Evolutionary conservation across 2,797 vertebrate species (phyloP).

Genomic region (Geotrypetes seraphini): DNA sequence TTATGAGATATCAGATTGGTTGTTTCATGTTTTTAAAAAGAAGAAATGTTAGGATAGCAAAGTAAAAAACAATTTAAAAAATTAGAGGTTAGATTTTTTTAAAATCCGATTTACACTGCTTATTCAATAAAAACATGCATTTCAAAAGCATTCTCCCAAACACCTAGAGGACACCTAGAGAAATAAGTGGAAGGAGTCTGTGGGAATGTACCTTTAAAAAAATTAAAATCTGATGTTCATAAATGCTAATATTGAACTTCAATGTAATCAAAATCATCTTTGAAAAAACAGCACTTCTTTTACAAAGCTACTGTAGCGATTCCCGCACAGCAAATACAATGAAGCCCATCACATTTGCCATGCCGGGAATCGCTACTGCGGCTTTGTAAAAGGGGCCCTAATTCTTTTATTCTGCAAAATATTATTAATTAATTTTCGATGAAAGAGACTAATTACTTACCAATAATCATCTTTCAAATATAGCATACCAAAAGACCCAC

Average conservation of each 20-base stretch:
- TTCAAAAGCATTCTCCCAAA: background rate
- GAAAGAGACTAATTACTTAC: too few species aligned
- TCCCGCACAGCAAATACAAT: too few species aligned
- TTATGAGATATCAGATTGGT: background rate
- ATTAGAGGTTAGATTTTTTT: background rate
- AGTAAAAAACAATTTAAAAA: background rate
- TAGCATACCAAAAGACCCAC: too few species aligned
- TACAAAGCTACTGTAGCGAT: too few species aligned
- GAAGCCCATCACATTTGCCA: too few species aligned
- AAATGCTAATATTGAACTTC: constrained; percentile 1
- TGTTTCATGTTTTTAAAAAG: background rate
- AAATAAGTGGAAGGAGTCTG: constrained; percentile 15
- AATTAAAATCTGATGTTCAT: too few species aligned
- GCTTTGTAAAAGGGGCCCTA: background rate
- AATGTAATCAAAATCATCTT: constrained; percentile 4
- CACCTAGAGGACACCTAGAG: constrained; percentile 1
- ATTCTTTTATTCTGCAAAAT: background rate
- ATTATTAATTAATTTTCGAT: too few species aligned
- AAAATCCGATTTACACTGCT: background rate
- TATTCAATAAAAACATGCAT: constrained; percentile 16
- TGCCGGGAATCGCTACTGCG: too few species aligned
- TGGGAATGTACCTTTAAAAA: too few species aligned
- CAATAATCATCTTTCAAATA: too few species aligned
- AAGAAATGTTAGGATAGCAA: background rate
- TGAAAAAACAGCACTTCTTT: constrained; percentile 6